Evolutionary conservation across 1,140 invertebrate genomes (phyloP), one percentile per base, ranked within the genome.

Genomic region (Solenopsis invicta): DNA sequence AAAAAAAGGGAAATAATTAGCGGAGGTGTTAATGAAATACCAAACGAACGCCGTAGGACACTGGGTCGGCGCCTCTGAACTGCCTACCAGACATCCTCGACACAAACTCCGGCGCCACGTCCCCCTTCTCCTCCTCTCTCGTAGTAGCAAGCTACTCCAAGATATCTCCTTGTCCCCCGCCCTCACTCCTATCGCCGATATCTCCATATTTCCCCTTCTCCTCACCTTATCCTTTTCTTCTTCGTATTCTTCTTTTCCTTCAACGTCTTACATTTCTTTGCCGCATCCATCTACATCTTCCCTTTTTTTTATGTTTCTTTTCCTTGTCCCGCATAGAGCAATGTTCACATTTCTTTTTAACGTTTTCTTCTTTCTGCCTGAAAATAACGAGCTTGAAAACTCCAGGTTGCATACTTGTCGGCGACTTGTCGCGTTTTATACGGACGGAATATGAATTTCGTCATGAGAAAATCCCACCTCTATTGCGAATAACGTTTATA

Each of bases 1-100:
- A 90, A 92, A 92, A 94, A 92, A 94, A 94, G 93, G 91, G 92
- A 93, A 95, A 95, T 95, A 95, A 95, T 95, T 95, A 95, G 94
- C 92, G 90, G 91, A 95, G 95, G 95, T 95, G 95, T 95, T 95
- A 95, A 95, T 95, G 95, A 95, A 95, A 95, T 95, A 95, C 94
- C 95, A 92, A 94, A 94, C 92, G 93, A 94, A 95, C 94, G 94
- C 94, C 94, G 92, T 92, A 92, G 93, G 93, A 95, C 94, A 95
- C 92, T 92, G 89, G 91, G 94, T 94, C 95, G 95, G 95, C 94
- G 94, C 93, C 94, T 95, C 93, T 95, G 95, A 95, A 95, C 94
- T 94, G 93, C 94, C 93, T 91, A 93, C 89, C 94, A 95, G 94
- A 95, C 94, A 94, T 94, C 93, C 92, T 90, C 93, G 94, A 95